These are phyloP conservation scores for Pedionomus torquatus DNA, from an alignment of 2,113 vertebrate genomes.

Conservation along the genomic window DNA sequence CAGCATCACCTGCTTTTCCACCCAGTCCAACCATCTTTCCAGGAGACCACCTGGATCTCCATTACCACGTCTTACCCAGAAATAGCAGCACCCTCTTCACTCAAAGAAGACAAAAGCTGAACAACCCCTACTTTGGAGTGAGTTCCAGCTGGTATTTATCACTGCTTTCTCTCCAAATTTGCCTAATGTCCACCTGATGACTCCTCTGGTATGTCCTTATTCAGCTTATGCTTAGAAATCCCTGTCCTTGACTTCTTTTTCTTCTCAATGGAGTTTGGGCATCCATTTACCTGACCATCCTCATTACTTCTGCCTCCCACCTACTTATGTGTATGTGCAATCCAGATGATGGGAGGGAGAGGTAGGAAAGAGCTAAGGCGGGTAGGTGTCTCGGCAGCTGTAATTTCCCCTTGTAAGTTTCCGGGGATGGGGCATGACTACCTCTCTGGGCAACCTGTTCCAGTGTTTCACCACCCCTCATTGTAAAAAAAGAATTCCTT, in stretches of 20 bases:
- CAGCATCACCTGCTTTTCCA: neutral
- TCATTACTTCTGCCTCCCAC: neutral
- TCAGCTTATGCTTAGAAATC: neutral
- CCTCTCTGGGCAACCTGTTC: neutral
- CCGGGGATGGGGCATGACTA: neutral
- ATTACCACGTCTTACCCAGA: neutral
- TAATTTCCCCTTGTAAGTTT: neutral
- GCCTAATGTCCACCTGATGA: neutral
- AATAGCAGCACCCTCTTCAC: neutral
- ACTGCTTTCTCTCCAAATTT: neutral
- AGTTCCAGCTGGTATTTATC: neutral
- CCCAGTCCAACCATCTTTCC: neutral
- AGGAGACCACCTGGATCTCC: neutral
- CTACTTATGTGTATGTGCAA: neutral
- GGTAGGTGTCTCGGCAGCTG: neutral
- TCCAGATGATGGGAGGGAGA: neutral
- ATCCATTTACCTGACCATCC: neutral
- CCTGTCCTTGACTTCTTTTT: neutral
- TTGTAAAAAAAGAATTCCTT: neutral
- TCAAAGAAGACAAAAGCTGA: neutral
- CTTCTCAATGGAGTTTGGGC: neutral
- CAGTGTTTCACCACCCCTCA: neutral
- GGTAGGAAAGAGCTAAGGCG: neutral
- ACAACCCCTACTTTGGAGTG: neutral
- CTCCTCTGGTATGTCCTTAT: neutral